Conservation (phyloP, 2,888 invertebrate species). For the Acanthopleura granulata region DNA sequence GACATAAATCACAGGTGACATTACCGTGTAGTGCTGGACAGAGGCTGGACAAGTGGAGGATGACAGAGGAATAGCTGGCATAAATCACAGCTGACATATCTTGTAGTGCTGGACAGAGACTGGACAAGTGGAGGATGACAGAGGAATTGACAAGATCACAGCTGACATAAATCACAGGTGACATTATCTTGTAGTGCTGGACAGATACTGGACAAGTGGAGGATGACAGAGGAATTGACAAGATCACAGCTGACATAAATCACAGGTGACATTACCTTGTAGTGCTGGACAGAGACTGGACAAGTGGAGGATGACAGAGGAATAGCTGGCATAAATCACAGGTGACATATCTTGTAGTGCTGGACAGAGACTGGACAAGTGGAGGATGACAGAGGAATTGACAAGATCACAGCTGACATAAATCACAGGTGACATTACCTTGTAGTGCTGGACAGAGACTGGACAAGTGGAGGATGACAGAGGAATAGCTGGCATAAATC, state of each 20-base stretch:
- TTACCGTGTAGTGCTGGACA: slow-evolving; percentile 80
- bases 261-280: too few species aligned
- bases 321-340: slow-evolving; percentile 84
- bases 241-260: slow-evolving; percentile 87
- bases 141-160: slow-evolving; percentile 82
- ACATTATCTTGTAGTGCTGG: slow-evolving; percentile 78
- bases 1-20: too few species aligned
- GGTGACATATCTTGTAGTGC: slow-evolving; percentile 82
- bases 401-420: slow-evolving; percentile 86
- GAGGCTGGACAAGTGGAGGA: slow-evolving; percentile 77
- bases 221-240: slow-evolving; percentile 78
- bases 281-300: slow-evolving; percentile 78
- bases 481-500: slow-evolving; percentile 81
- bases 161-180: too few species aligned
- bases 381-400: slow-evolving; percentile 77
- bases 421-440: too few species aligned
- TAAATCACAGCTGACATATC: slow-evolving; percentile 85
- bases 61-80: slow-evolving; percentile 78
- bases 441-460: slow-evolving; percentile 78
- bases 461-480: slow-evolving; percentile 78
- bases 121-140: slow-evolving; percentile 78
- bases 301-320: slow-evolving; percentile 77
- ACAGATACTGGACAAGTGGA: slow-evolving; percentile 78
- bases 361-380: slow-evolving; percentile 78
- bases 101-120: slow-evolving; percentile 79